phyloP scores from a whole-genome alignment of 2,797 vertebrate genomes.

The Mormyrops attenuatus region DNA sequence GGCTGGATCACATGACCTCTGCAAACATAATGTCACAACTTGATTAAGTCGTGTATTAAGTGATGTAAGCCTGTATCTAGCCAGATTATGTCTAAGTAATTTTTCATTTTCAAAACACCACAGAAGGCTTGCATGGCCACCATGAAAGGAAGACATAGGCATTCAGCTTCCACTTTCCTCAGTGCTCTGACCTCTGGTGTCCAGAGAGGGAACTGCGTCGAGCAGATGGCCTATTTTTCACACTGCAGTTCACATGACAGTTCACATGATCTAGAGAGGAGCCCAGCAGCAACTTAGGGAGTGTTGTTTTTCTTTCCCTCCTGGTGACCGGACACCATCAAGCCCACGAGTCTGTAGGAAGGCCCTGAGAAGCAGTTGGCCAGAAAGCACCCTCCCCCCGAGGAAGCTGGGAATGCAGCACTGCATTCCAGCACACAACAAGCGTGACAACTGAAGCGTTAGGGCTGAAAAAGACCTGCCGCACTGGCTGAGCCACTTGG shows the following conservation, averaged over 20 bases:
- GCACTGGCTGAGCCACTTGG: not conserved
- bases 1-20: constrained; percentile 82
- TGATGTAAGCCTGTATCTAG: not conserved
- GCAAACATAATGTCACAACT: constrained; percentile 17
- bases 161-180: not conserved
- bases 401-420: not conserved
- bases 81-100: not conserved
- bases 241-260: not conserved
- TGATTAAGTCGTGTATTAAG: not conserved
- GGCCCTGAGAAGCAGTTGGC: not conserved
- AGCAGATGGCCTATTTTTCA: not conserved
- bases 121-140: not conserved
- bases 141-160: not conserved
- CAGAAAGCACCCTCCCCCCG: not conserved
- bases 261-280: constrained; percentile 1
- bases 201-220: not conserved
- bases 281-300: not conserved
- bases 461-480: not conserved
- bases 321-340: not conserved
- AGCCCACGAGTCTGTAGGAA: not conserved
- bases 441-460: not conserved
- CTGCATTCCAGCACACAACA: not conserved
- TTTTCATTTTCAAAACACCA: not conserved
- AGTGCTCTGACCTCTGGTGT: not conserved
- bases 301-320: not conserved